phyloP scores from a whole-genome alignment of 1,140 invertebrate genomes.

The Cotesia vestalis region DNA sequence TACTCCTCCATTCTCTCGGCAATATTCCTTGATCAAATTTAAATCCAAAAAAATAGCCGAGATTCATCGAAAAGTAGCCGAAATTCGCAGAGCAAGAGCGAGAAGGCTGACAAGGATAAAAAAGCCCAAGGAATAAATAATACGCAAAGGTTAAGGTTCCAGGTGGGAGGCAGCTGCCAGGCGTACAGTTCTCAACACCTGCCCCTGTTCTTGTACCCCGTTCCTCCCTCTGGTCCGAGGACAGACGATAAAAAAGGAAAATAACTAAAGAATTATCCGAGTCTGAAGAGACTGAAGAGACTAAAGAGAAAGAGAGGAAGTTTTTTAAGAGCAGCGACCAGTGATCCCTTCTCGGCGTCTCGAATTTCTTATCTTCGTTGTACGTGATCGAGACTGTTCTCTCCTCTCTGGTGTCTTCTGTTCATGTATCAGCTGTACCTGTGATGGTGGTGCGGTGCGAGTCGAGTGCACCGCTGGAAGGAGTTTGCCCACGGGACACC shows the following conservation, averaged over 20 bases:
- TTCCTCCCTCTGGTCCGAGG: conserved; percentile 27
- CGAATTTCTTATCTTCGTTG: conserved; percentile 22
- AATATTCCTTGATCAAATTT: no score
- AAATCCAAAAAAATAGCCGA: no score
- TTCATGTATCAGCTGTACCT: no score
- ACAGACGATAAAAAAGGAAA: conserved; percentile 1
- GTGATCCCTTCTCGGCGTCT: conserved; percentile 29
- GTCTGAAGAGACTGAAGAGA: no score
- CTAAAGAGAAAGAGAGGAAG: no score
- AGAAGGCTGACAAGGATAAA: conserved; percentile 35
- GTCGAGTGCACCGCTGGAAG: neutral
- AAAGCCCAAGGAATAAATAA: conserved; percentile 34
- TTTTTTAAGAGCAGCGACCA: no score
- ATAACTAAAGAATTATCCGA: no score
- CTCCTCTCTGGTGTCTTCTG: no score
- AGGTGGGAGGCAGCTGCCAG: conserved; percentile 61
- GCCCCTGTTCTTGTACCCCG: conserved; percentile 48
- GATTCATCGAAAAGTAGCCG: no score
- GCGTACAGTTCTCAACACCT: conserved; percentile 53
- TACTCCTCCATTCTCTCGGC: no score
- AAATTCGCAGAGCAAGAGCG: no score
- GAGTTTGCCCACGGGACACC: conserved; percentile 5
- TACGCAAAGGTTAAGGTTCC: conserved; percentile 42
- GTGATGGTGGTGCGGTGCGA: no score
- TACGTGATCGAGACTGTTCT: conserved; percentile 13